These are phyloP conservation scores for Caiman crocodilus DNA, from an alignment of 2,797 vertebrate species.

Conservation along the genomic window DNA sequence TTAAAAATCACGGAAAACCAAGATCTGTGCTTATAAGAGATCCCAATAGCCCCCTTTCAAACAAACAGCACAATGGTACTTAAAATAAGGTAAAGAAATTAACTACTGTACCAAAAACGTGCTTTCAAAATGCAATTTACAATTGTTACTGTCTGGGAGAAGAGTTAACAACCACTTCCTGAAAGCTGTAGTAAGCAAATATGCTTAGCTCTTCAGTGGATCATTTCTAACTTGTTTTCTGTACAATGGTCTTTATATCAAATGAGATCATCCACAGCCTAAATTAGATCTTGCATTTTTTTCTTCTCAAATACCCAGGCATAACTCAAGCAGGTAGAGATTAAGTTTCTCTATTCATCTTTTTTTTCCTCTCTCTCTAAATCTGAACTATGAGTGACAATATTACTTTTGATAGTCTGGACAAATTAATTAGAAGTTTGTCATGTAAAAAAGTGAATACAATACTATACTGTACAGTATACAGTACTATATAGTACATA, in stretches of 20 bases:
- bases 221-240: too few species aligned
- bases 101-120: background rate
- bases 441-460: too few species aligned
- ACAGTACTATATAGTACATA: background rate
- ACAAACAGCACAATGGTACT: background rate
- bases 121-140: background rate
- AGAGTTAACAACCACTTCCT: background rate
- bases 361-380: background rate
- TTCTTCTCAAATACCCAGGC: background rate
- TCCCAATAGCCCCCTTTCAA: background rate
- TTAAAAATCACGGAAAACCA: too few species aligned
- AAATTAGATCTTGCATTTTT: background rate
- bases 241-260: background rate
- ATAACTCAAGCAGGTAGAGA: background rate
- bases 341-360: background rate
- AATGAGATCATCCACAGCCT: background rate
- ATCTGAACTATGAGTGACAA: background rate
- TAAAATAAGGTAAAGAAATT: background rate
- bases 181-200: background rate
- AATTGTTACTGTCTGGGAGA: background rate
- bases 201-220: background rate
- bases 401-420: background rate
- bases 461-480: too few species aligned
- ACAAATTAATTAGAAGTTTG: background rate
- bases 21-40: too few species aligned